Conservation (phyloP, 1,140 invertebrate species). For the Sycophila sp. region DNA sequence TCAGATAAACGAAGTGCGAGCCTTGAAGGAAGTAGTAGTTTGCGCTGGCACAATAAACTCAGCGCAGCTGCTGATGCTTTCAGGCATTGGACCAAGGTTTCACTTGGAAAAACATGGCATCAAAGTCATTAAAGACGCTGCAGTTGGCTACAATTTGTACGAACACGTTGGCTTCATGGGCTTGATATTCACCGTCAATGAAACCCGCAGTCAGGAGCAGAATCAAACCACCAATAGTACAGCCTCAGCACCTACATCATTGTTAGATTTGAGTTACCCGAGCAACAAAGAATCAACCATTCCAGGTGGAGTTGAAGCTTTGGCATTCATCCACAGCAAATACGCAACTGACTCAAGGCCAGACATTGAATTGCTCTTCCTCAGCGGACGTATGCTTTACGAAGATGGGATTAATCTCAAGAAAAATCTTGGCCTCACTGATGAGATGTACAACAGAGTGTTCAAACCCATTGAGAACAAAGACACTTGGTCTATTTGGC, state of each 20-base stretch:
- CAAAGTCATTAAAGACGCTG: constrained; percentile 77
- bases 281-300: constrained; percentile 81
- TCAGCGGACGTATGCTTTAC: constrained; percentile 82
- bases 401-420: constrained; percentile 80
- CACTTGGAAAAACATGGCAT: constrained; percentile 81
- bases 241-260: constrained; percentile 79
- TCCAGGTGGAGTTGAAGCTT: constrained; percentile 80
- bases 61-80: constrained; percentile 88
- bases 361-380: constrained; percentile 87
- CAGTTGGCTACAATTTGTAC: constrained; percentile 85
- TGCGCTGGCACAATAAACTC: constrained; percentile 85
- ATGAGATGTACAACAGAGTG: constrained; percentile 83
- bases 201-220: constrained; percentile 80
- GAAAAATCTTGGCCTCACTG: constrained; percentile 78
- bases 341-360: constrained; percentile 79
- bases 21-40: constrained; percentile 80
- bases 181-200: constrained; percentile 81
- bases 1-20: constrained; percentile 72
- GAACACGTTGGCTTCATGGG: constrained; percentile 86
- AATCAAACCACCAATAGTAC: constrained; percentile 79
- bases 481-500: constrained; percentile 87
- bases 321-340: constrained; percentile 85
- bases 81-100: constrained; percentile 85
- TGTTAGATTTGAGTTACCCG: constrained; percentile 83
- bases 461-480: constrained; percentile 81